Percentiles rank a stretch among this genome's conserved stretches.
Conservation (phyloP, 2,113 vertebrate genomes). For the Merops nubicus region DNA sequence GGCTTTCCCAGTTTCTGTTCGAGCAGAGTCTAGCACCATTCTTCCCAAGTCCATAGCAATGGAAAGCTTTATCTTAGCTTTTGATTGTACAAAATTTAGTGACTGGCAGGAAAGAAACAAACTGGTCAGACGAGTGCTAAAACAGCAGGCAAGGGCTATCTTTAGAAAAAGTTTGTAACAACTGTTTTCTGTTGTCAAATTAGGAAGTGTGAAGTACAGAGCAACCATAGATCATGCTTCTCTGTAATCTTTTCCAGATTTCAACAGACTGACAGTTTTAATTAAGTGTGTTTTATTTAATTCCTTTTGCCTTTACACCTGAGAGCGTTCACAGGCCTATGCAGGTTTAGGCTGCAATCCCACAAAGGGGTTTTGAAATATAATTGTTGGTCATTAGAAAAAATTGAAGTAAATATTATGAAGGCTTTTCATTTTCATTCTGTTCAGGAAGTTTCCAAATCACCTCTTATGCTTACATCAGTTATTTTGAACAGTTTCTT, state of each 20-base stretch:
- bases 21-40: not conserved
- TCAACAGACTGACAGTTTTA: conserved; percentile 35
- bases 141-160: not conserved
- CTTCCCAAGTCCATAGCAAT: not conserved
- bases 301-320: conserved; percentile 1
- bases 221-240: not conserved
- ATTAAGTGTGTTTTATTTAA: conserved; percentile 23
- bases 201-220: not conserved
- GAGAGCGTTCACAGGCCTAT: conserved; percentile 10
- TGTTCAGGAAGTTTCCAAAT: conserved; percentile 1
- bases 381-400: conserved; percentile 40
- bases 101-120: not conserved
- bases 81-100: conserved; percentile 6
- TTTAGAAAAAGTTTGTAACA: not conserved
- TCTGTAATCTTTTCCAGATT: not conserved
- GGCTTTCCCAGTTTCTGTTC: not conserved
- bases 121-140: not conserved
- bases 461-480: not conserved
- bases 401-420: not conserved
- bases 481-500: not conserved
- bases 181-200: not conserved
- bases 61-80: conserved; percentile 28
- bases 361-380: not conserved
- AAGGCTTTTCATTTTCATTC: conserved; percentile 41
- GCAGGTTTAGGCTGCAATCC: not conserved